phyloP scores from a whole-genome alignment of 30 jellyfish, hydroid and myxozoan genomes.

The Aurelia sp. region DNA sequence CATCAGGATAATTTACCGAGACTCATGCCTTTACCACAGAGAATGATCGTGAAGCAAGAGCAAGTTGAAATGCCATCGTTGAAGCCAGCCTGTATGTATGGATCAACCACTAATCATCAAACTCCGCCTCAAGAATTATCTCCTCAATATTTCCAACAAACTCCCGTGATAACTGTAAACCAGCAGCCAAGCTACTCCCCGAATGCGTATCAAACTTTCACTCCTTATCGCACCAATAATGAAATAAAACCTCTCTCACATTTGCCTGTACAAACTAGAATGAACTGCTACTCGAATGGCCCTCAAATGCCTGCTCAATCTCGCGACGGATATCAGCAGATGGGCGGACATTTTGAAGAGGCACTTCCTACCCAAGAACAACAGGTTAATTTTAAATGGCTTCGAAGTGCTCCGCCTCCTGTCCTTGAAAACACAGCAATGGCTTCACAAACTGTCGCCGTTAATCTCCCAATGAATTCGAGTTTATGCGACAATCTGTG shows the following conservation, averaged over 20 bases:
- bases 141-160: constrained; percentile 71
- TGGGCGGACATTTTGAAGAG: constrained; percentile 88
- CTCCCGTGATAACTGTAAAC: constrained; percentile 59
- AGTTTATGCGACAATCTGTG: constrained; percentile 67
- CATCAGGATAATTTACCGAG: constrained; percentile 23
- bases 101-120: constrained; percentile 55
- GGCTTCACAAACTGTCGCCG: constrained; percentile 88
- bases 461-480: constrained; percentile 82
- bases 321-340: constrained; percentile 75
- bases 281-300: constrained; percentile 57
- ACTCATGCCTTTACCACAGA: constrained; percentile 36
- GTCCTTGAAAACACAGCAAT: constrained; percentile 82
- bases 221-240: constrained; percentile 35
- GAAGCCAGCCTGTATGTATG: constrained; percentile 81
- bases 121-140: constrained; percentile 80
- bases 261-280: constrained; percentile 67
- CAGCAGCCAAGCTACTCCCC: constrained; percentile 60
- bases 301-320: constrained; percentile 70
- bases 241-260: constrained; percentile 75
- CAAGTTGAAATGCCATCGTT: constrained; percentile 37
- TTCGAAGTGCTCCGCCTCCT: constrained; percentile 89
- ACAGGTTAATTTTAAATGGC: constrained; percentile 85
- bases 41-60: constrained; percentile 54
- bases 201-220: constrained; percentile 37
- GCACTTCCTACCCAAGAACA: constrained; percentile 85